A percentile compares a stretch with the other conserved stretches of the same genome.
These are phyloP conservation scores for Laticauda laticaudata DNA, from an alignment of 2,113 vertebrate species.

Conservation along the genomic window DNA sequence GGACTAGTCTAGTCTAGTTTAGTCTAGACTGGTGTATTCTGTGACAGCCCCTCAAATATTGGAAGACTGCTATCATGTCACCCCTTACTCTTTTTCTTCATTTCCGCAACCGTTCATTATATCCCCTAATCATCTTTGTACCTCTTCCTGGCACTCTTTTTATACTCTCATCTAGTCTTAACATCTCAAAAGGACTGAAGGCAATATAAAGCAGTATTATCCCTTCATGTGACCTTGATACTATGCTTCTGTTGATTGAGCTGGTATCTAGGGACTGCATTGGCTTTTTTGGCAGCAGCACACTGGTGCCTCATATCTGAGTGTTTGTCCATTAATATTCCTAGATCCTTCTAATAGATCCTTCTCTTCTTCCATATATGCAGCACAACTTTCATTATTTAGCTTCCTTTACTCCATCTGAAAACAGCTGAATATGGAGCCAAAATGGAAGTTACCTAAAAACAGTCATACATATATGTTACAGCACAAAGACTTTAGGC, in stretches of 20 bases:
- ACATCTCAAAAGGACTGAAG: not conserved
- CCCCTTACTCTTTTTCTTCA: not conserved
- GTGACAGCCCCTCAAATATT: not conserved
- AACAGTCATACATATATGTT: not conserved
- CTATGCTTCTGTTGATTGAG: too few species aligned
- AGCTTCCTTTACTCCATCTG: not conserved
- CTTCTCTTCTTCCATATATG: not conserved
- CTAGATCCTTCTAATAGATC: not conserved
- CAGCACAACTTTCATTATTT: not conserved
- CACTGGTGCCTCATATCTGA: too few species aligned
- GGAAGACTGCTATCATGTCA: not conserved
- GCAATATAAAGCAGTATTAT: not conserved
- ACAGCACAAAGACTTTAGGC: not conserved
- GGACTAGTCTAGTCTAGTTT: too few species aligned
- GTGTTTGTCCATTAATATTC: too few species aligned
- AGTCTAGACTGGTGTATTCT: too few species aligned
- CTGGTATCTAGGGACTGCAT: too few species aligned
- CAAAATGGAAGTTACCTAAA: not conserved
- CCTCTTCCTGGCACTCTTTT: not conserved
- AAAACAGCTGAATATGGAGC: not conserved
- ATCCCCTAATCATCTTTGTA: not conserved
- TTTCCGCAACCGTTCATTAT: not conserved
- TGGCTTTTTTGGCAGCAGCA: too few species aligned
- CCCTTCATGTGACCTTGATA: too few species aligned
- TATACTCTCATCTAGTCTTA: not conserved